A percentile compares a stretch with the other conserved stretches of the same genome.
Evolutionary conservation across 2,797 vertebrate species (phyloP).

Genomic region (Eulemur rubriventer): DNA sequence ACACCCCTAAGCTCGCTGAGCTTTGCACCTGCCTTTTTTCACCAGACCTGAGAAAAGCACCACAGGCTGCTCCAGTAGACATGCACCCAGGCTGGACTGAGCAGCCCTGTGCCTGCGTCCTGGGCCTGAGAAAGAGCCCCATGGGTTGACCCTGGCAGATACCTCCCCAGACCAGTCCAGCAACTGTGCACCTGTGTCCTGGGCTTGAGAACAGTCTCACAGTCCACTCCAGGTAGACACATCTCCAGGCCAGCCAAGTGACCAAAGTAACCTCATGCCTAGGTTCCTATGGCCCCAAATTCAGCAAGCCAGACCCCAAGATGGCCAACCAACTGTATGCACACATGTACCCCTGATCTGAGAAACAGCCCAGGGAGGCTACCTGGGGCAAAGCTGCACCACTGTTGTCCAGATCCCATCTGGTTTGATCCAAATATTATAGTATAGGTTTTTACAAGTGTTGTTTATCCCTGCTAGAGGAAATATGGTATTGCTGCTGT

Average conservation of each 20-base stretch:
- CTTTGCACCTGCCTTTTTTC: not conserved
- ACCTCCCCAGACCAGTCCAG: not conserved
- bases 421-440: not conserved
- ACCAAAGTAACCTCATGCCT: too few relatives aligned
- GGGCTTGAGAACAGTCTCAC: not conserved
- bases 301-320: not conserved
- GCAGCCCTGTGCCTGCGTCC: not conserved
- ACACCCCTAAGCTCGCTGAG: not conserved
- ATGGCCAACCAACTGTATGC: not conserved
- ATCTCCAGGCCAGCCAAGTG: not conserved
- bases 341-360: not conserved
- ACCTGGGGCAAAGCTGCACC: not conserved
- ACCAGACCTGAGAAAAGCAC: not conserved
- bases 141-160: not conserved
- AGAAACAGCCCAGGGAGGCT: not conserved
- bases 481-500: not conserved
- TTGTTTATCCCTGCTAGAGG: not conserved
- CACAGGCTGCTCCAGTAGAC: not conserved
- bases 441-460: not conserved
- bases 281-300: not conserved
- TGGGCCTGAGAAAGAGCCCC: not conserved
- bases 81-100: not conserved
- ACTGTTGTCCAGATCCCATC: not conserved
- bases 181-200: not conserved
- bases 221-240: not conserved